phyloP scores from a whole-genome alignment of 2,113 vertebrate species.

The Indicator indicator region DNA sequence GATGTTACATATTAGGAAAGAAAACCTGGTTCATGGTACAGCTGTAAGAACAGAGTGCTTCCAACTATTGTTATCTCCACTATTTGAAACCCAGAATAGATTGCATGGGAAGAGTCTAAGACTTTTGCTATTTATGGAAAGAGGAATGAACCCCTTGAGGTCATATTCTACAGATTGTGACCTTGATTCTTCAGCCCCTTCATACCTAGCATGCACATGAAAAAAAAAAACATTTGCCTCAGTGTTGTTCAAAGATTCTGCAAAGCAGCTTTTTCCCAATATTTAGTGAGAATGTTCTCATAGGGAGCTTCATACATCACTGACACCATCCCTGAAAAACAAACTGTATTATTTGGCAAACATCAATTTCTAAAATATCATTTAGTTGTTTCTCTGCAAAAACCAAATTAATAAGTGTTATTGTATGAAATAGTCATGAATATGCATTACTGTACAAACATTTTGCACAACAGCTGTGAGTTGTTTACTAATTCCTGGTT shows the following conservation, averaged over 20 bases:
- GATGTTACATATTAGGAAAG: not conserved
- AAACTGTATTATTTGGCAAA: conserved; percentile 30
- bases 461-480: conserved; percentile 83
- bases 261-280: not conserved
- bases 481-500: conserved; percentile 82
- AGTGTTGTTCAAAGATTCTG: not conserved
- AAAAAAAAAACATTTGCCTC: not conserved
- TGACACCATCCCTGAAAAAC: not conserved
- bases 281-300: not conserved
- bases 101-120: not conserved
- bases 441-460: conserved; percentile 75
- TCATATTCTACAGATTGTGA: not conserved
- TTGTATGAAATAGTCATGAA: conserved; percentile 68
- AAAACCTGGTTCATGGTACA: not conserved
- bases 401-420: conserved; percentile 65
- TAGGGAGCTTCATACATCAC: not conserved
- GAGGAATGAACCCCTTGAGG: not conserved
- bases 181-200: not conserved
- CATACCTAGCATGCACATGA: rapidly evolving
- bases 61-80: too few species aligned
- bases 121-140: not conserved
- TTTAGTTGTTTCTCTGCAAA: conserved; percentile 38
- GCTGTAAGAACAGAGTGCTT: not conserved
- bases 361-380: conserved; percentile 28
- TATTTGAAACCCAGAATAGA: not conserved